A percentile compares a stretch with the other conserved stretches of the same genome.
phyloP scores from a whole-genome alignment of 1,140 invertebrate species.

The Temnothorax longispinosus region DNA sequence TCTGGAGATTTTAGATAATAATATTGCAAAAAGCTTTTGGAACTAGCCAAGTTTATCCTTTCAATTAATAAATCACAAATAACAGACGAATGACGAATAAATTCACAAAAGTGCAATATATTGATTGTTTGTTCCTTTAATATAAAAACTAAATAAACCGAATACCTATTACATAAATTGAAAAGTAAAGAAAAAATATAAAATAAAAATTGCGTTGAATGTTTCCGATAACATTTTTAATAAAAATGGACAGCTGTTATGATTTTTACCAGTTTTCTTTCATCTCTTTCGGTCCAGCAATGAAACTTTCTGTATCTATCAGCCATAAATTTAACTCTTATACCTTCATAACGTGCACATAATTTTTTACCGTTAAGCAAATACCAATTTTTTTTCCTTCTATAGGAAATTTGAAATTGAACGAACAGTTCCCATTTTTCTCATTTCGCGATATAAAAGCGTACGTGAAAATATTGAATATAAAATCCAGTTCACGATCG shows the following conservation, averaged over 20 bases:
- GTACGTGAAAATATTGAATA: conserved; percentile 36
- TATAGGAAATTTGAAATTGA: conserved; percentile 5
- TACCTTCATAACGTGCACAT: neutral
- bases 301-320: neutral
- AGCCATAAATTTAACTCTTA: conserved; percentile 1
- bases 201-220: neutral
- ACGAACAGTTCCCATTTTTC: neutral
- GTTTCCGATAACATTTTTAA: neutral
- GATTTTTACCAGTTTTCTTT: neutral
- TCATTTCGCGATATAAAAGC: conserved; percentile 7
- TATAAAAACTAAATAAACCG: neutral
- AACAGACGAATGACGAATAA: neutral
- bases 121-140: neutral
- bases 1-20: neutral
- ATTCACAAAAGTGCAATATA: neutral
- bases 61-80: neutral
- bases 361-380: conserved; percentile 34
- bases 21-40: neutral
- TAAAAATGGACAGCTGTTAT: neutral
- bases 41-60: neutral
- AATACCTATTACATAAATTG: neutral
- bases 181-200: neutral
- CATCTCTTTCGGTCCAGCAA: neutral
- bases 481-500: conserved; percentile 15
- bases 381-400: neutral